Percentiles rank a stretch among this genome's conserved stretches.
These are phyloP conservation scores for Mythimna loreyi DNA, from an alignment of 2,888 invertebrate genomes.

Conservation along the genomic window DNA sequence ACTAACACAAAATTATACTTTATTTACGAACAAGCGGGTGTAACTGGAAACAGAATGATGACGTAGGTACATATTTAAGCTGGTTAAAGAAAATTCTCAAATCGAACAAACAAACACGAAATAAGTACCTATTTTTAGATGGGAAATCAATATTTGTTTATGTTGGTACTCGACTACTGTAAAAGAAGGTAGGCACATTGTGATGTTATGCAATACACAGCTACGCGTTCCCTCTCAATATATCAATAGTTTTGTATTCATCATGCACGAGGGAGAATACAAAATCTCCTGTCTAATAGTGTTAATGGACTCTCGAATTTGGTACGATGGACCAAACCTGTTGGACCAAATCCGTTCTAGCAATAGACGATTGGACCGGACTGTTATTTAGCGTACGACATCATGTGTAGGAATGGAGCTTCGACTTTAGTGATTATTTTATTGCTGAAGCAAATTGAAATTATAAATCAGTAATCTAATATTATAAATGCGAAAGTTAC, in stretches of 20 bases:
- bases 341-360: too few species aligned
- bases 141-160: conserved; percentile 12
- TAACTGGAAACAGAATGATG: conserved; percentile 12
- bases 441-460: too few species aligned
- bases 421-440: too few species aligned
- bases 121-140: conserved; percentile 3
- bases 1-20: conserved; percentile 30
- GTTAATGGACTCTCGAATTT: too few species aligned
- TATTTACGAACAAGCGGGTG: neutral
- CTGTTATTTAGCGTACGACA: too few species aligned
- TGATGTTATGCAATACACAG: neutral
- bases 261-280: neutral
- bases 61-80: neutral
- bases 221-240: neutral
- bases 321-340: too few species aligned
- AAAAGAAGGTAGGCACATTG: neutral
- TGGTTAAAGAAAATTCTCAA: conserved; percentile 5
- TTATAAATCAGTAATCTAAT: too few species aligned
- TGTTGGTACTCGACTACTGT: neutral
- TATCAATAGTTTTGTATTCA: neutral
- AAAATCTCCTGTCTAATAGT: neutral
- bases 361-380: too few species aligned
- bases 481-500: too few species aligned
- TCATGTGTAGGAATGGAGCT: too few species aligned
- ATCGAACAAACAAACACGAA: neutral